phyloP scores from a whole-genome alignment of 35 echinoderm and acorn worm species.

The Holothuria glaberrima region DNA sequence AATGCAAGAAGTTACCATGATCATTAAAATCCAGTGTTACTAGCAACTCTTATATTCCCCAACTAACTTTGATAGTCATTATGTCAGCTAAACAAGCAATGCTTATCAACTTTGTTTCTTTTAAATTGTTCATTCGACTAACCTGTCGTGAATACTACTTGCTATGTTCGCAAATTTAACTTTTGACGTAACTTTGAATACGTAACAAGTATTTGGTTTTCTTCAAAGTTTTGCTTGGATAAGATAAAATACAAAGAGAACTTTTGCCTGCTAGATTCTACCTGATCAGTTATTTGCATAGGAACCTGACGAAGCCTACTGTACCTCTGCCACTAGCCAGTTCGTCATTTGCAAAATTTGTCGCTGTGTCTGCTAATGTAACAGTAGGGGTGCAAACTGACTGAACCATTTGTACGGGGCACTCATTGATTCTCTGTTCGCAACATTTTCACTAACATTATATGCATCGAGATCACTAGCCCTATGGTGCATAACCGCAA shows the following conservation, averaged over 20 bases:
- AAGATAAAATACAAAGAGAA: too few species aligned
- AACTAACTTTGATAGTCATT: neutral
- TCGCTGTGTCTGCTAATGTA: neutral
- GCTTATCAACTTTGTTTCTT: neutral
- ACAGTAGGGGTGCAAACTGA: neutral
- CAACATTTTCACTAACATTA: neutral
- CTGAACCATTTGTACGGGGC: neutral
- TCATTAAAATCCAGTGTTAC: neutral
- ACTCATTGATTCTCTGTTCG: neutral
- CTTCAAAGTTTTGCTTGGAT: too few species aligned
- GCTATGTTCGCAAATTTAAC: neutral
- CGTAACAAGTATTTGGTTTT: neutral
- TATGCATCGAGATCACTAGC: neutral
- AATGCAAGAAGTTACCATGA: neutral
- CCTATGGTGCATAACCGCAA: slow-evolving; percentile 24
- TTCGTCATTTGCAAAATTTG: neutral
- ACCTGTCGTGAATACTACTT: neutral
- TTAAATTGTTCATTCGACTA: neutral
- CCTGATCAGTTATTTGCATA: neutral
- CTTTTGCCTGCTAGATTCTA: neutral
- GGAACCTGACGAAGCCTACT: neutral
- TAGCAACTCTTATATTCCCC: neutral
- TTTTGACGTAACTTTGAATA: neutral
- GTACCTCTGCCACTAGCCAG: neutral
- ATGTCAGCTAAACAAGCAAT: neutral